Percentiles rank a stretch among this genome's conserved stretches.
These are phyloP conservation scores for Syrphus vitripennis DNA, from an alignment of 2,888 invertebrate species.

Conservation along the genomic window DNA sequence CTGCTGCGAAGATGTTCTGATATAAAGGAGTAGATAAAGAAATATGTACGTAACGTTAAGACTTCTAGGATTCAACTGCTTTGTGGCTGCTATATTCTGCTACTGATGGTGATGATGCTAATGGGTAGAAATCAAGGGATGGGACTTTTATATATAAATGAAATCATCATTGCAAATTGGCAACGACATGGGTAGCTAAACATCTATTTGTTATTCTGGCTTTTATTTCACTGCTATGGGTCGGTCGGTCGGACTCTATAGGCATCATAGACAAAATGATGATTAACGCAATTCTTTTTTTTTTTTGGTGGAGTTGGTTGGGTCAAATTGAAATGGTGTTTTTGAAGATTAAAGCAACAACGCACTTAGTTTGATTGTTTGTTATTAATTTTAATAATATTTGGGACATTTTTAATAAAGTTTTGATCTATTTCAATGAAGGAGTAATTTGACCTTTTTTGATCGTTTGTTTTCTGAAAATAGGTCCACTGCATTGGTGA, in stretches of 20 bases:
- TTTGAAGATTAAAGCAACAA: neutral
- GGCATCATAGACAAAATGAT: conserved; percentile 33
- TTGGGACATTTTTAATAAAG: neutral
- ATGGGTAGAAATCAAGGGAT: neutral
- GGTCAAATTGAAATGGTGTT: neutral
- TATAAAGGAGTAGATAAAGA: neutral
- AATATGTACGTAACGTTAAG: neutral
- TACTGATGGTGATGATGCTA: neutral
- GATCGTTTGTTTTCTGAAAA: too few species aligned
- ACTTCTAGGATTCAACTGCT: neutral
- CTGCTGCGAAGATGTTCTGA: neutral
- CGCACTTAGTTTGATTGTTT: neutral
- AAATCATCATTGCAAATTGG: conserved; percentile 63
- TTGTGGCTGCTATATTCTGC: neutral
- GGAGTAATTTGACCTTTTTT: too few species aligned
- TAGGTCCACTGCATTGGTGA: too few species aligned
- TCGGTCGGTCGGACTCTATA: neutral
- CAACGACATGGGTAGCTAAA: conserved; percentile 53
- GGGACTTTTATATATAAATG: conserved; percentile 28
- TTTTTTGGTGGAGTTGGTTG: too few species aligned
- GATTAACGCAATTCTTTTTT: neutral
- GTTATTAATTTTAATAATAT: neutral
- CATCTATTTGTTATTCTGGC: conserved; percentile 18
- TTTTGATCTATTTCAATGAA: neutral
- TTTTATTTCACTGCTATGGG: neutral